Evolutionary conservation across 1,140 invertebrate genomes (phyloP).

Genomic region (Achatina immaculata): DNA sequence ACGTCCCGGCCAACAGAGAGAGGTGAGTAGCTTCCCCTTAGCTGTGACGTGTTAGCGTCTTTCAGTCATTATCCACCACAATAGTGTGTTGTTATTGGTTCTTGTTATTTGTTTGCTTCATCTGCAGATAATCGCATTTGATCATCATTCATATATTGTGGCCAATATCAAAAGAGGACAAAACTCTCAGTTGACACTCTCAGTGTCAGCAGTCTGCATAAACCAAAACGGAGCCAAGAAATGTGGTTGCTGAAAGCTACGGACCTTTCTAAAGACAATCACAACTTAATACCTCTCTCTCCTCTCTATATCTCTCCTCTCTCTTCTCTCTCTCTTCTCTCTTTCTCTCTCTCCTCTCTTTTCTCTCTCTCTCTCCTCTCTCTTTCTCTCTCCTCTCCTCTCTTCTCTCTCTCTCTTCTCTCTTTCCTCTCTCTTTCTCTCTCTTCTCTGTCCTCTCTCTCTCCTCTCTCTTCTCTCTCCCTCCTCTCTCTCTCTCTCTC

Average conservation of each 20-base stretch:
- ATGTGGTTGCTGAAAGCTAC: no score
- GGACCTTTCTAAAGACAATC: no score
- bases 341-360: not conserved
- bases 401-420: slow-evolving; percentile 14
- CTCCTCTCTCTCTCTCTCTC: not conserved
- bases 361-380: slow-evolving; percentile 44
- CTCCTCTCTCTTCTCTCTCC: not conserved
- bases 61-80: no score
- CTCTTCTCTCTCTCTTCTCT: not conserved
- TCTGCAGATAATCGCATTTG: no score
- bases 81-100: no score
- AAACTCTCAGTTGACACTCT: no score
- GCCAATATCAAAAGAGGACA: no score
- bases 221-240: no score
- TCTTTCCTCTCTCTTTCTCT: slow-evolving; percentile 5
- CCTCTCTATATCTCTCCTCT: slow-evolving; percentile 31
- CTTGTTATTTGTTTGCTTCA: no score
- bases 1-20: slow-evolving; percentile 76
- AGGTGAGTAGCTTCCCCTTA: slow-evolving; percentile 64
- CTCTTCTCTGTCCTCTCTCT: slow-evolving; percentile 5
- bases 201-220: no score
- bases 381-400: not conserved
- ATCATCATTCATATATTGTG: no score
- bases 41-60: no score
- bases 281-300: slow-evolving; percentile 14